Percentiles rank a stretch among this genome's conserved stretches.
phyloP scores from a whole-genome alignment of 2,888 invertebrate genomes.

The Synanthedon tipuliformis region DNA sequence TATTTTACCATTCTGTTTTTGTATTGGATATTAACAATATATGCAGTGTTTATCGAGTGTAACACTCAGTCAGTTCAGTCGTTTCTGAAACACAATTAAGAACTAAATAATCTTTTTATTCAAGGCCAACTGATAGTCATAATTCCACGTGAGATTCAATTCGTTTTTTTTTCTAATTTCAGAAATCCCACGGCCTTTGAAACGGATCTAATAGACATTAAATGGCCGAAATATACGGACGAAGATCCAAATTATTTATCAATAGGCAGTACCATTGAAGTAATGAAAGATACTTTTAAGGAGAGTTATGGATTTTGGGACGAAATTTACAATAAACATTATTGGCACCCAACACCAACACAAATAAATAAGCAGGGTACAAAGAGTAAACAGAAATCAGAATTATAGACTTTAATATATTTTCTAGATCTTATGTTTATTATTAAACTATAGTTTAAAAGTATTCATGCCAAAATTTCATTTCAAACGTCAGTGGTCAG shows the following conservation, averaged over 20 bases:
- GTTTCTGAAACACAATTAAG: too few relatives aligned
- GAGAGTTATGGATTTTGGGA: conserved; percentile 44
- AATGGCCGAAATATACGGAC: conserved; percentile 41
- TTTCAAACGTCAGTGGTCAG: too few relatives aligned
- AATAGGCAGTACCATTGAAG: conserved; percentile 30
- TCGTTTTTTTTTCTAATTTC: conserved; percentile 14
- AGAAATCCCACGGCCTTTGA: conserved; percentile 54
- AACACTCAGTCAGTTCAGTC: too few relatives aligned
- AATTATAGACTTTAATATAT: background rate
- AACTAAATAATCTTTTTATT: too few relatives aligned
- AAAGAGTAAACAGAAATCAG: background rate
- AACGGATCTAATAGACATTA: conserved; percentile 30
- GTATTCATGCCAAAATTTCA: too few relatives aligned
- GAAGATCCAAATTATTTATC: conserved; percentile 38
- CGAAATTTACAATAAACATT: conserved; percentile 39
- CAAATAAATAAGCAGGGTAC: conserved; percentile 5
- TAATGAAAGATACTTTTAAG: conserved; percentile 33
- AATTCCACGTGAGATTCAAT: too few relatives aligned
- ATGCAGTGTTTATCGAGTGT: too few relatives aligned
- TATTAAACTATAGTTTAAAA: background rate
- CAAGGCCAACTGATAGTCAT: too few relatives aligned
- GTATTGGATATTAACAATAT: too few relatives aligned
- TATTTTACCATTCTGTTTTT: too few relatives aligned
- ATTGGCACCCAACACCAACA: conserved; percentile 38
- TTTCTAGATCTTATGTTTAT: background rate